A percentile compares a stretch with the other conserved stretches of the same genome.
These are phyloP conservation scores for Ctenochaetus hawaiiensis DNA, from an alignment of 2,797 vertebrate species.

Conservation along the genomic window DNA sequence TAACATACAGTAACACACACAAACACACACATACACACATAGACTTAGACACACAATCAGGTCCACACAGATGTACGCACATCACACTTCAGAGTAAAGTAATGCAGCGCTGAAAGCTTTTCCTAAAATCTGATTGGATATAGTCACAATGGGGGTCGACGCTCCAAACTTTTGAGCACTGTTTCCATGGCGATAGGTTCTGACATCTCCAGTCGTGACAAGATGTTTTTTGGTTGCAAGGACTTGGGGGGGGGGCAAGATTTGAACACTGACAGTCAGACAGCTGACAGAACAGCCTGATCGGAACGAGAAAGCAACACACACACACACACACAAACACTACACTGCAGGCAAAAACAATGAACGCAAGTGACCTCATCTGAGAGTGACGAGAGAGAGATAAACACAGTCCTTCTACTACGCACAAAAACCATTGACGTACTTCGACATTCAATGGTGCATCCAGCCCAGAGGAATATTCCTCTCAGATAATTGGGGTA, in stretches of 20 bases:
- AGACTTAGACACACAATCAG: constrained; percentile 7
- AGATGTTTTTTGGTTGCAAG: constrained; percentile 58
- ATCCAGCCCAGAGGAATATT: constrained; percentile 56
- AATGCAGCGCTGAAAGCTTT: constrained; percentile 66
- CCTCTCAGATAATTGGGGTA: constrained; percentile 58
- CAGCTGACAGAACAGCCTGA: constrained; percentile 42
- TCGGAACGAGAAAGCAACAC: constrained; percentile 5
- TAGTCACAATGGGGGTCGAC: constrained; percentile 74
- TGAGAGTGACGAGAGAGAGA: constrained; percentile 31
- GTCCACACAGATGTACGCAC: constrained; percentile 38
- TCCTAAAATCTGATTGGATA: constrained; percentile 79
- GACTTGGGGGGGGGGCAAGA: constrained; percentile 34
- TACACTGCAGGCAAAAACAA: constrained; percentile 53
- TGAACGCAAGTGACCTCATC: constrained; percentile 60
- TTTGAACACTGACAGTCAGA: constrained; percentile 52
- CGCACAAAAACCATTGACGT: constrained; percentile 49
- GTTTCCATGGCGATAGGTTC: constrained; percentile 86
- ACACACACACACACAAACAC: background rate
- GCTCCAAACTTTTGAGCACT: constrained; percentile 80
- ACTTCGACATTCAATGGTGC: constrained; percentile 55
- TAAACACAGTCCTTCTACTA: constrained; percentile 47
- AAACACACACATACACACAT: constrained; percentile 3
- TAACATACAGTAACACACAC: constrained; percentile 13
- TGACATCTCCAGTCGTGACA: constrained; percentile 78
- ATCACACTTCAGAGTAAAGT: constrained; percentile 57